phyloP scores from a whole-genome alignment of 2,888 invertebrate genomes.

The Noctua comes region DNA sequence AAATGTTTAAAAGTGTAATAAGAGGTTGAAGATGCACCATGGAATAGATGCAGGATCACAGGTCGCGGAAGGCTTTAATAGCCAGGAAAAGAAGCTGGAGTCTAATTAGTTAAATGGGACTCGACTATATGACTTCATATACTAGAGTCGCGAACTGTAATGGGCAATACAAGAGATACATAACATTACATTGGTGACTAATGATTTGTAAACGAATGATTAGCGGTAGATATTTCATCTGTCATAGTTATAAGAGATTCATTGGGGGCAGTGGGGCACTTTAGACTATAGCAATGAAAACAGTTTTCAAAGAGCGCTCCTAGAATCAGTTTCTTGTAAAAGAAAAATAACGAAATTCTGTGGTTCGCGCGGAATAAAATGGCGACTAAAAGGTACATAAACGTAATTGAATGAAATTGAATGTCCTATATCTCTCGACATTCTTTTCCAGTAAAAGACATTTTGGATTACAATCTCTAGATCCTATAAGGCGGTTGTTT shows the following conservation, averaged over 20 bases:
- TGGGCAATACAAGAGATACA: neutral
- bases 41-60: neutral
- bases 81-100: neutral
- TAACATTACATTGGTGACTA: slow-evolving; percentile 23
- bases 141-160: neutral
- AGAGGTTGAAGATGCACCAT: neutral
- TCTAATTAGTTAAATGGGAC: neutral
- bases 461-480: slow-evolving; percentile 35
- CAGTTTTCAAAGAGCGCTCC: neutral
- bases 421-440: slow-evolving; percentile 29
- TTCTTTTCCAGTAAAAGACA: slow-evolving; percentile 31
- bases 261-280: neutral
- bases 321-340: neutral
- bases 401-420: slow-evolving; percentile 47
- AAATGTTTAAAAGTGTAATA: neutral
- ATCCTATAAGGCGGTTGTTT: slow-evolving; percentile 23
- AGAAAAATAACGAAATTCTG: slow-evolving; percentile 8
- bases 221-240: neutral
- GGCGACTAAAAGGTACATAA: slow-evolving; percentile 43
- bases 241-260: neutral
- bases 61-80: neutral
- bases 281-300: neutral
- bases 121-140: neutral
- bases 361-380: slow-evolving; percentile 20
- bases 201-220: slow-evolving; percentile 6